Percentiles rank a stretch among this genome's conserved stretches.
Conservation (phyloP, 2,888 invertebrate genomes). For the Spisula solida region DNA sequence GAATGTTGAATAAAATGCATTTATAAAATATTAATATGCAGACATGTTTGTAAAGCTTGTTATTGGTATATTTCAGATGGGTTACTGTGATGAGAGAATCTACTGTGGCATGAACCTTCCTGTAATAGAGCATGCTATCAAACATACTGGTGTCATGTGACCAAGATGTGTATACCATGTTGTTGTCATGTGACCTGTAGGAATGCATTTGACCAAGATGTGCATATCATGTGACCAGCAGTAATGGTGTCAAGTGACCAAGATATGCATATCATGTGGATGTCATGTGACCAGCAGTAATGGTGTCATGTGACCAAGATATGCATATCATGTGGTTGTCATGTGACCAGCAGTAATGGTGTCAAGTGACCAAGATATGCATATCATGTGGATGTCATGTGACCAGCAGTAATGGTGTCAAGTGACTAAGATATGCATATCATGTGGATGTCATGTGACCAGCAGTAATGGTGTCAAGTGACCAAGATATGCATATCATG, state of each 20-base stretch:
- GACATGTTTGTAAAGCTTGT: background rate
- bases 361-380: background rate
- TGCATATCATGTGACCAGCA: too few species aligned
- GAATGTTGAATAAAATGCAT: too few species aligned
- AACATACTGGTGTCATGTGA: background rate
- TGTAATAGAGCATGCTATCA: background rate
- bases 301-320: background rate
- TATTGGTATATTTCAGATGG: conserved; percentile 72
- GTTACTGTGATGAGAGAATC: conserved; percentile 77
- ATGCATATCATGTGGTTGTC: background rate
- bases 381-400: too few species aligned
- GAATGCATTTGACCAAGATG: conserved; percentile 53
- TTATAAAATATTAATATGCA: too few species aligned
- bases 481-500: too few species aligned
- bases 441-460: too few species aligned
- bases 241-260: conserved; percentile 76
- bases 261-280: conserved; percentile 54
- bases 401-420: too few species aligned
- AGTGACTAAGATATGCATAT: too few species aligned
- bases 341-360: background rate
- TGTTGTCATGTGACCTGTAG: background rate
- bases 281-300: background rate
- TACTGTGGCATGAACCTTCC: conserved; percentile 67
- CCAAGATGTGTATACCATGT: conserved; percentile 66
- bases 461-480: too few species aligned